A percentile compares a stretch with the other conserved stretches of the same genome.
Evolutionary conservation across 2,113 vertebrate genomes (phyloP).

Genomic region (Manacus vitellinus): DNA sequence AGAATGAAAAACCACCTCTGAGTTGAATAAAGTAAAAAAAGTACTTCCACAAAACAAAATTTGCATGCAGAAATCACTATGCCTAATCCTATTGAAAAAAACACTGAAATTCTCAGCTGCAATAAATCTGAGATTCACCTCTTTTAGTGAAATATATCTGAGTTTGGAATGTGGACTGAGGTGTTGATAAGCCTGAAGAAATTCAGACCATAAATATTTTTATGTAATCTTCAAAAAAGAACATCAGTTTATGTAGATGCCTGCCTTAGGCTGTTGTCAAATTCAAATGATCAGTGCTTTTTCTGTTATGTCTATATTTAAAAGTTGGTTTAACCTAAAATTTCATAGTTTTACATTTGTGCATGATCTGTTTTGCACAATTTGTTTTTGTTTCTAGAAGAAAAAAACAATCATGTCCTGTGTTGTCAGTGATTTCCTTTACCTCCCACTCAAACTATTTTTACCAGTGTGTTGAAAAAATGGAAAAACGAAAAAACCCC

Average conservation of each 20-base stretch:
- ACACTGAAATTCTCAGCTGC: not conserved
- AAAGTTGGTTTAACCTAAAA: not conserved
- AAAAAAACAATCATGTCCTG: not conserved
- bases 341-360: not conserved
- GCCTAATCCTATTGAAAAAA: not conserved
- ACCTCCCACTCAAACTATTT: not conserved
- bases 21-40: not conserved
- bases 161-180: slow-evolving; percentile 23
- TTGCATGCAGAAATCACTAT: not conserved
- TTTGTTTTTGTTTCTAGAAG: not conserved
- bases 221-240: not conserved
- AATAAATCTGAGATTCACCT: not conserved
- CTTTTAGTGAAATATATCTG: slow-evolving; percentile 5
- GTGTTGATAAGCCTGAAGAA: not conserved
- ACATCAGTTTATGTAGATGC: not conserved
- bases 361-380: not conserved
- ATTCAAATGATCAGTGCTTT: not conserved
- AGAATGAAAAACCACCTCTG: not conserved
- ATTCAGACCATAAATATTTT: not conserved
- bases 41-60: not conserved
- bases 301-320: not conserved
- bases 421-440: not conserved
- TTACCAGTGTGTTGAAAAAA: not conserved
- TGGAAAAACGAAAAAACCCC: not conserved
- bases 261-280: not conserved